Evolutionary conservation across 2,113 vertebrate genomes (phyloP).

Genomic region (Calyptommatus sinebrachiatus): DNA sequence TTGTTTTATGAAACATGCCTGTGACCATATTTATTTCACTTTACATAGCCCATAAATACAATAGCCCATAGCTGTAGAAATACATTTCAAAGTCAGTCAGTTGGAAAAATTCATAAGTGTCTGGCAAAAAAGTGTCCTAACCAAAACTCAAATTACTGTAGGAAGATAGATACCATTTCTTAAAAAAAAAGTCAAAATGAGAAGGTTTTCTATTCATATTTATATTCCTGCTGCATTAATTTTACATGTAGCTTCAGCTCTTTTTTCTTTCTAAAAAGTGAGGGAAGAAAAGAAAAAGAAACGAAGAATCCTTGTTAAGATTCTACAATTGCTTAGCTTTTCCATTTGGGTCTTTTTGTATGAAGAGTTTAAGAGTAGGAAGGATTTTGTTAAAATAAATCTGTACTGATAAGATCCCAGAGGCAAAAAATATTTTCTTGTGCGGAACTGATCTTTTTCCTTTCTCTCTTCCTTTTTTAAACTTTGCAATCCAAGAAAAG

Average conservation of each 20-base stretch:
- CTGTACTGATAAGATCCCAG: constrained; percentile 32
- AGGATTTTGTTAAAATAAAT: constrained; percentile 45
- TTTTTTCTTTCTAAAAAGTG: neutral
- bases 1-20: too few relatives aligned
- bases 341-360: constrained; percentile 23
- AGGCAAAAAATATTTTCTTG: constrained; percentile 42
- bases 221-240: neutral
- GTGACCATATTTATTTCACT: neutral
- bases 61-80: neutral
- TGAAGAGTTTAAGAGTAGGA: constrained; percentile 34
- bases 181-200: neutral
- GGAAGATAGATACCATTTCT: neutral
- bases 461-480: neutral
- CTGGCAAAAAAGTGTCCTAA: neutral
- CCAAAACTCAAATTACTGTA: neutral
- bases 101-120: neutral
- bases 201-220: constrained; percentile 19
- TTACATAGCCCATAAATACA: neutral
- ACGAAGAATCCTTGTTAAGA: constrained; percentile 6
- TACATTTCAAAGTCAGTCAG: neutral
- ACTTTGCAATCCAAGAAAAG: constrained; percentile 41
- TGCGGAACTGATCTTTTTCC: constrained; percentile 22
- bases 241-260: neutral
- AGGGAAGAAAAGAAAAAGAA: constrained; percentile 3
- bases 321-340: constrained; percentile 23